Evolutionary conservation across 2,113 vertebrate genomes (phyloP), one percentile per base, ranked within the genome.

Genomic region (Ciconia maguari): DNA sequence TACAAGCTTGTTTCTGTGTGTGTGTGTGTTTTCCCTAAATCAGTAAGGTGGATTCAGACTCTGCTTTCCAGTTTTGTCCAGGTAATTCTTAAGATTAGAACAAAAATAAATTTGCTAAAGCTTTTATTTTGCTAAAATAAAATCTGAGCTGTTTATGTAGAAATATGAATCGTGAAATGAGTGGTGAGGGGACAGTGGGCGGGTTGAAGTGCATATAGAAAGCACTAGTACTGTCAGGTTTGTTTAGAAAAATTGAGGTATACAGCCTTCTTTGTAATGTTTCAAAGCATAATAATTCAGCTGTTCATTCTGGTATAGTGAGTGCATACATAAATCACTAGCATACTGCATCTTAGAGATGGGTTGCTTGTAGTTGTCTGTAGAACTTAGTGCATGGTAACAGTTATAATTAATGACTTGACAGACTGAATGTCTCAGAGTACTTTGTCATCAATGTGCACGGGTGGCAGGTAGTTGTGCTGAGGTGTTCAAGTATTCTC

Each of bases 361-460:
- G 74, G 32, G 89, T 46, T 94, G 30, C 84, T 80, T 93, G 78
- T 83, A 76, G 66, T 54, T 93, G 57, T 89, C 89, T 89, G 51
- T 81, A 64, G 79, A 80, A 41, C 82, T 92, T 80, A 65, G 72
- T 78, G 68, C 81, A 78, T 36, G 48, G 60, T 78, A 89, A 48
- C 76, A 75, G 54, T 78, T 96, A 36, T 75, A 96, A 96, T 96
- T 95, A 96, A 95, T 96, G 94, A 75, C 83, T 94, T 87, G 83
- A 58, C 84, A 92, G 89, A 61, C 72, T 70, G 83, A 66, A 68
- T 29, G 51, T 89, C 79, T 92, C 26, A 0, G 64, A 38, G 69
- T 94, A 89, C 64, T 96, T 96, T 96, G 87, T 95, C 95, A 96
- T 94, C 80, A 48, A 11, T 1, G 8, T 55, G 30, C 38, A 20